Evolutionary conservation across 2,888 invertebrate species (phyloP).

Genomic region (Chymomyza fuscimana): DNA sequence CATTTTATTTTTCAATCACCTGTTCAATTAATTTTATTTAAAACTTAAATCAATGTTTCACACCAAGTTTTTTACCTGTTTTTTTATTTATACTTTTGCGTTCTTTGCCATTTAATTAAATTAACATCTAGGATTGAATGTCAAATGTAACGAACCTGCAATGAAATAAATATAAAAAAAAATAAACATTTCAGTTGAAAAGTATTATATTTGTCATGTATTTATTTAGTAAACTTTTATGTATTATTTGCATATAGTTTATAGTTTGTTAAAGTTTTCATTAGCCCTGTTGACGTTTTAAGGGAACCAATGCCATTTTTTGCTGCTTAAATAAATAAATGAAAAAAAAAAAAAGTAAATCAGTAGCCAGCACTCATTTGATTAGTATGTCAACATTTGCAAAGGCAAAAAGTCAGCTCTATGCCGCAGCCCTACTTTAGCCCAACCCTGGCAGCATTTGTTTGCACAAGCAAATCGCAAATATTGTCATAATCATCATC

Average conservation of each 20-base stretch:
- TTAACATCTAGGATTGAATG: conserved; percentile 37
- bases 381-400: conserved; percentile 71
- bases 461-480: conserved; percentile 47
- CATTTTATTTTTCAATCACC: not conserved
- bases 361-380: conserved; percentile 67
- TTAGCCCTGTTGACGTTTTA: conserved; percentile 44
- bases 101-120: conserved; percentile 45
- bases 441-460: conserved; percentile 14
- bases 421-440: conserved; percentile 26
- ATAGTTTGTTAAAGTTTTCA: conserved; percentile 30
- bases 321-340: conserved; percentile 28
- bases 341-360: conserved; percentile 6
- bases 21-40: conserved; percentile 48
- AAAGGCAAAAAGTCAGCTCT: conserved; percentile 73
- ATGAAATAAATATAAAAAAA: conserved; percentile 40
- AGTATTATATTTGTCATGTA: conserved; percentile 7
- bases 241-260: conserved; percentile 22
- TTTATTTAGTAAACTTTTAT: conserved; percentile 15
- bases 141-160: conserved; percentile 55
- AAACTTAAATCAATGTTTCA: conserved; percentile 16
- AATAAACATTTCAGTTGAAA: conserved; percentile 22
- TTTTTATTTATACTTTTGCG: not conserved
- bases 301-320: conserved; percentile 16
- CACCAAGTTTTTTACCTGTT: not conserved
- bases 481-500: conserved; percentile 72